Conservation (phyloP, 2,113 vertebrate genomes). For the Hippolais icterina region DNA sequence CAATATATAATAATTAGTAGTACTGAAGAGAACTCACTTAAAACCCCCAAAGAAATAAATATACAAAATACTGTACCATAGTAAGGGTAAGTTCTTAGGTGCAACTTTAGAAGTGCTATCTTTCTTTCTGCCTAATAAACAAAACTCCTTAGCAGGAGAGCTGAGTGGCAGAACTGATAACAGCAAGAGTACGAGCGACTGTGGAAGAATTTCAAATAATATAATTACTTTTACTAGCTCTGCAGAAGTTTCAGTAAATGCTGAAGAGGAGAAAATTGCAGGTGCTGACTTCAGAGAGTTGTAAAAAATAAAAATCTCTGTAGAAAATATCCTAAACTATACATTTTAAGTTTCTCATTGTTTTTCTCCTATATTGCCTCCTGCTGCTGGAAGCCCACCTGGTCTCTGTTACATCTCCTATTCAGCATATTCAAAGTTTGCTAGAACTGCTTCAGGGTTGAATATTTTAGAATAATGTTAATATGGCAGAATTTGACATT, state of each 20-base stretch:
- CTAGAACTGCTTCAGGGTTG: conserved; percentile 13
- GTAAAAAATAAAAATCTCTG: not conserved
- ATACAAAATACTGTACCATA: not conserved
- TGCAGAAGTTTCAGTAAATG: conserved; percentile 37
- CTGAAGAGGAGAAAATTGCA: conserved; percentile 52
- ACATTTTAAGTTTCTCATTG: conserved; percentile 2
- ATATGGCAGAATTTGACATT: conserved; percentile 23
- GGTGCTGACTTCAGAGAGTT: conserved; percentile 45
- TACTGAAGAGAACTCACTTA: not conserved
- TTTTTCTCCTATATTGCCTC: conserved; percentile 19
- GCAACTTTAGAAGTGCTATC: not conserved
- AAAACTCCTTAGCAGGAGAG: not conserved
- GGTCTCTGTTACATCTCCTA: not conserved
- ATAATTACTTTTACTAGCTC: conserved; percentile 7
- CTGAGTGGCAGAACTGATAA: not conserved
- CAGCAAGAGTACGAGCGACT: not conserved
- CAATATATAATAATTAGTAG: not conserved
- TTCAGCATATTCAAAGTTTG: conserved; percentile 38
- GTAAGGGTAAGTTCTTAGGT: not conserved
- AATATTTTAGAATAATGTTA: conserved; percentile 39
- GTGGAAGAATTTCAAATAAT: conserved; percentile 6
- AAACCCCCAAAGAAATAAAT: not conserved
- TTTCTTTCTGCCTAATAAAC: not conserved
- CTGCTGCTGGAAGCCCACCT: conserved; percentile 42
- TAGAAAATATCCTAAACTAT: conserved; percentile 25